A percentile compares a stretch with the other conserved stretches of the same genome.
Conservation (phyloP, 2,113 vertebrate species). For the Lophius piscatorius region DNA sequence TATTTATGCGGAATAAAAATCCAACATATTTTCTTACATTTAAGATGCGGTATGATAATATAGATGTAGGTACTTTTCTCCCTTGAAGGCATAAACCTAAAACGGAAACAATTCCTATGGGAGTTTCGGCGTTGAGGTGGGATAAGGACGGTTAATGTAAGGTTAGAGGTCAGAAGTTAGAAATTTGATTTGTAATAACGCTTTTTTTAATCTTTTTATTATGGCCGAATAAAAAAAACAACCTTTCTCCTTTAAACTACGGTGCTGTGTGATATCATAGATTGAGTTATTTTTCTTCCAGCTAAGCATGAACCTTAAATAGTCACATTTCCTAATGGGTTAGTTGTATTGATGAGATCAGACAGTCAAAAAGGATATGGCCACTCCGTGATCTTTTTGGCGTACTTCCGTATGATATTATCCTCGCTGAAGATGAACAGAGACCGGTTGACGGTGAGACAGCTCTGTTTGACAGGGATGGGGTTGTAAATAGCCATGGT, state of each 20-base stretch:
- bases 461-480: conserved; percentile 97
- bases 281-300: neutral
- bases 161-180: too few species aligned
- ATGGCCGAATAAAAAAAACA: too few species aligned
- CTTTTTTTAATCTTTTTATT: too few species aligned
- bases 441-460: conserved; percentile 95
- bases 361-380: conserved; percentile 89
- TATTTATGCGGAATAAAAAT: neutral
- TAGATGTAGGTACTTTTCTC: neutral
- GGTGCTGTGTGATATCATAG: too few species aligned
- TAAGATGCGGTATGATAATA: too few species aligned
- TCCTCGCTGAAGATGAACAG: conserved; percentile 99
- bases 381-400: conserved; percentile 99
- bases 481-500: conserved; percentile 99
- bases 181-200: too few species aligned
- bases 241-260: too few species aligned
- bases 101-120: neutral
- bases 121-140: too few species aligned
- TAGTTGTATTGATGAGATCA: neutral
- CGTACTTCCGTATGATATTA: conserved; percentile 97
- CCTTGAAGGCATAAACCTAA: neutral
- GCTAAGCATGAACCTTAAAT: neutral
- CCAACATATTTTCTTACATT: too few species aligned
- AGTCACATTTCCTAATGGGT: neutral
- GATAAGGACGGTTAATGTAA: too few species aligned